These are phyloP conservation scores for Lepidocyrtinus sp. DNA, from an alignment of 2,888 invertebrate genomes.

Conservation along the genomic window DNA sequence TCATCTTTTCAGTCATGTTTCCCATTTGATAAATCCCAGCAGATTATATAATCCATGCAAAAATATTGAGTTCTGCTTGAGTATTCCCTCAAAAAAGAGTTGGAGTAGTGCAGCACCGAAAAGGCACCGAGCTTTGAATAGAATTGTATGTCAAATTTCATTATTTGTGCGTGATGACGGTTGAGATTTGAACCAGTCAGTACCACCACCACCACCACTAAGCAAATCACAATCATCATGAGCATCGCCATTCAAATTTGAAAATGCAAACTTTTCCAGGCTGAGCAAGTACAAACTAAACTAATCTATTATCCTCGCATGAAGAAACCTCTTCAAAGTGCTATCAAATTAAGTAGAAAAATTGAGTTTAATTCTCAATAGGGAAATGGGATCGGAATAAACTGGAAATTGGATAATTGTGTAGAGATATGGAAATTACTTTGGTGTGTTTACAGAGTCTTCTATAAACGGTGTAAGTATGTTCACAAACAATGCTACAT, in stretches of 20 bases:
- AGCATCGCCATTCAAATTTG: background rate
- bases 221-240: too few relatives aligned
- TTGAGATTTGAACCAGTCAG: background rate
- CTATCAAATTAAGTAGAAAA: constrained; percentile 51
- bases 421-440: background rate
- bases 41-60: background rate
- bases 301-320: constrained; percentile 35
- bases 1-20: constrained; percentile 10
- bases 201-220: background rate
- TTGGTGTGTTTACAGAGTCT: background rate
- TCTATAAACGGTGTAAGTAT: background rate
- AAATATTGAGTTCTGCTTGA: background rate
- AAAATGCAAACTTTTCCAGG: background rate
- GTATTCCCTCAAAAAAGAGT: too few relatives aligned
- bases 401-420: constrained; percentile 33
- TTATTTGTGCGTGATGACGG: background rate
- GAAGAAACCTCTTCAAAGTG: constrained; percentile 36
- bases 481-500: background rate
- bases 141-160: background rate
- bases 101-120: background rate
- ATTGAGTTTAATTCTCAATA: constrained; percentile 43
- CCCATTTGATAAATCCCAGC: background rate
- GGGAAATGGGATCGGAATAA: constrained; percentile 24
- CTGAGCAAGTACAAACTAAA: background rate
- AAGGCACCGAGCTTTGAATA: background rate